Evolutionary conservation across 1,140 invertebrate genomes (phyloP).

Genomic region (Aplysia californica): DNA sequence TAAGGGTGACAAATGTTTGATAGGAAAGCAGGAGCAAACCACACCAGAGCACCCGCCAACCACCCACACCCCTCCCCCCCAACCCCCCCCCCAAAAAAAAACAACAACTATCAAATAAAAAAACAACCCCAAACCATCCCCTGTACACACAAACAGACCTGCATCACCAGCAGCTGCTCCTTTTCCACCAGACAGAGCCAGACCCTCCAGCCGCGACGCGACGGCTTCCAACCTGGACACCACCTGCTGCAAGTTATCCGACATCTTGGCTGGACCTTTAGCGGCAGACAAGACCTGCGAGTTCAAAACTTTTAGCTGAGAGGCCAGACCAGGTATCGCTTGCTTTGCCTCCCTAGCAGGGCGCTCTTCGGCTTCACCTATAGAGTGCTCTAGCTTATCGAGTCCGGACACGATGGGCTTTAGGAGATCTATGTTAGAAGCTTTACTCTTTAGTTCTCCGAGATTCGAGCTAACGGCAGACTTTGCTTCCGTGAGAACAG

Average conservation of each 20-base stretch:
- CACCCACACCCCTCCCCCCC: no score
- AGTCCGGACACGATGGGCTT: not conserved
- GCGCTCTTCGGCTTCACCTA: slow-evolving; percentile 15
- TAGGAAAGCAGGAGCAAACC: no score
- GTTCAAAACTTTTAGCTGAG: slow-evolving; percentile 24
- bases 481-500: no score
- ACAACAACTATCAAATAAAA: no score
- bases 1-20: no score
- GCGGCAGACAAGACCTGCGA: slow-evolving; percentile 13
- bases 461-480: not conserved
- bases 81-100: no score
- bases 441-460: not conserved
- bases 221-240: slow-evolving; percentile 81
- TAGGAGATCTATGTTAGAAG: no score
- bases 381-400: slow-evolving; percentile 11
- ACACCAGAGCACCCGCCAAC: no score
- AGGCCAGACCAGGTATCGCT: slow-evolving; percentile 14
- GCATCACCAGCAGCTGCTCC: slow-evolving; percentile 28
- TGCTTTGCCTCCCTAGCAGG: not conserved
- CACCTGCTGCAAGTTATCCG: slow-evolving; percentile 27
- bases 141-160: no score
- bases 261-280: slow-evolving; percentile 32
- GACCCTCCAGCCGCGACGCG: slow-evolving; percentile 76
- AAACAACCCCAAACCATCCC: no score
- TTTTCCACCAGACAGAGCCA: slow-evolving; percentile 31